Evolutionary conservation across 2,888 invertebrate species (phyloP).

Genomic region (Coenonympha arcania): DNA sequence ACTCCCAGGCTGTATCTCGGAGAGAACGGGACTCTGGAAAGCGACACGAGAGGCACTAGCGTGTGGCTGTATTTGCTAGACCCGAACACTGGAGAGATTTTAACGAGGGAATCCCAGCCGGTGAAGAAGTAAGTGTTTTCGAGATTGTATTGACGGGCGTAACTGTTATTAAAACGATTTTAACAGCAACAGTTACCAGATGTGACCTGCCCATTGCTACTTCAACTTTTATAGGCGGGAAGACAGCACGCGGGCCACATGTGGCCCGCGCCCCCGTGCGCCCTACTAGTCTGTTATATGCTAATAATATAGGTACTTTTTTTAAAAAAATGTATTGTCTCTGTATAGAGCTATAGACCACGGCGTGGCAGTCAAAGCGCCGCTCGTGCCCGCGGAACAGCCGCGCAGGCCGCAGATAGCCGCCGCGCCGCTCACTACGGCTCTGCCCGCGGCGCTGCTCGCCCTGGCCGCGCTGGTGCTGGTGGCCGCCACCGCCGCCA

Average conservation of each 20-base stretch:
- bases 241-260: too few species aligned
- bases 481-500: conserved; percentile 88
- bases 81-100: conserved; percentile 82
- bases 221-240: too few species aligned
- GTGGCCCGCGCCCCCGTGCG: too few species aligned
- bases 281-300: too few species aligned
- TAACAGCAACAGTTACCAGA: too few species aligned
- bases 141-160: too few species aligned
- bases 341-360: conserved; percentile 42
- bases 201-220: too few species aligned
- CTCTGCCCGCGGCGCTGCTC: conserved; percentile 91
- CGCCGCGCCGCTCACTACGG: conserved; percentile 71
- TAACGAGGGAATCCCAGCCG: conserved; percentile 80
- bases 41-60: conserved; percentile 83
- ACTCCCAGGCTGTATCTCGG: conserved; percentile 82
- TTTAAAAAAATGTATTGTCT: neutral
- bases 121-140: conserved; percentile 68
- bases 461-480: conserved; percentile 92
- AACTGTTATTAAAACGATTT: too few species aligned
- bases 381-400: conserved; percentile 34
- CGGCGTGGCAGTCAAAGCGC: conserved; percentile 70
- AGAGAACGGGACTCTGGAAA: conserved; percentile 83
- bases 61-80: conserved; percentile 91
- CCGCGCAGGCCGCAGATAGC: conserved; percentile 47
- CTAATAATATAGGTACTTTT: neutral